These are phyloP conservation scores for Agelastica alni DNA, from an alignment of 2,888 invertebrate genomes.

Conservation along the genomic window DNA sequence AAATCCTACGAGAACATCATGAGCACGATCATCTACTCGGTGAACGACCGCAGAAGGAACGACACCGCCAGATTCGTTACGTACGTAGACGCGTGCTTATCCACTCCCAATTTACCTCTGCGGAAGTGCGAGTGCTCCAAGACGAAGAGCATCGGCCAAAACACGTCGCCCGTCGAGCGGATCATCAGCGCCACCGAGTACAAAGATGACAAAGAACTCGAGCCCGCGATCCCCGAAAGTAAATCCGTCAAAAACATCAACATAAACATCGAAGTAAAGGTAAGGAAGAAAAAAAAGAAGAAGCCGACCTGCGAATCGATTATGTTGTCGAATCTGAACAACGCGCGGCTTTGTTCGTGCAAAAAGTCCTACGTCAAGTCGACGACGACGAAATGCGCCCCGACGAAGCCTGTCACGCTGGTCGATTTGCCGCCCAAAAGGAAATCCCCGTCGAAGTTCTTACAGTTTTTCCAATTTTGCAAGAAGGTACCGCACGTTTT, in stretches of 20 bases:
- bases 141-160: too few relatives aligned
- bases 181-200: too few relatives aligned
- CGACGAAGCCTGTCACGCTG: neutral
- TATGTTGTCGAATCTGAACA: too few relatives aligned
- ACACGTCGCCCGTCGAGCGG: too few relatives aligned
- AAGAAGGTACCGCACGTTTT: too few relatives aligned
- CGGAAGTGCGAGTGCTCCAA: too few relatives aligned
- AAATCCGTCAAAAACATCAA: conserved; percentile 1
- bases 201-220: neutral
- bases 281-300: conserved; percentile 14
- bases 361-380: too few relatives aligned
- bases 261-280: conserved; percentile 15
- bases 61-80: conserved; percentile 10
- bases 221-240: neutral
- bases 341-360: too few relatives aligned
- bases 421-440: neutral
- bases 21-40: neutral
- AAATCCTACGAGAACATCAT: neutral
- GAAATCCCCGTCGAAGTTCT: neutral
- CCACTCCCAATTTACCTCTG: neutral
- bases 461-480: neutral
- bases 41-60: neutral
- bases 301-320: too few relatives aligned
- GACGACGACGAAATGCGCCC: neutral
- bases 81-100: conserved; percentile 1